These are phyloP conservation scores for Oopsacas minuta DNA, from an alignment of 37 sponge, comb jelly and placozoan species.

Conservation along the genomic window DNA sequence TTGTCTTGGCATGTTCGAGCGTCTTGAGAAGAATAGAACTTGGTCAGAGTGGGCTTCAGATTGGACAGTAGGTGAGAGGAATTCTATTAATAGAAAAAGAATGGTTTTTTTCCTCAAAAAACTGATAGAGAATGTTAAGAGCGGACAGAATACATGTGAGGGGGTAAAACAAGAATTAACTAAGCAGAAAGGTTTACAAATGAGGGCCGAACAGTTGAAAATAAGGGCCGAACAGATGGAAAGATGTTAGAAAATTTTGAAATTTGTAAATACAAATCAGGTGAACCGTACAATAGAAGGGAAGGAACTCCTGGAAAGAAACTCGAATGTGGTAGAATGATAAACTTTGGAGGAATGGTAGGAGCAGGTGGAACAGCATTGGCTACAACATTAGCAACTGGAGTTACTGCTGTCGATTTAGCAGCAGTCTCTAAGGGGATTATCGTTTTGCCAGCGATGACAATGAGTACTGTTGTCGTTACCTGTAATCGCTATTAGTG, in stretches of 20 bases:
- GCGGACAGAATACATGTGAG: not conserved
- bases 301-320: not conserved
- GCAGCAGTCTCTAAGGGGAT: not conserved
- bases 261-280: not conserved
- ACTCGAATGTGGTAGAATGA: not conserved
- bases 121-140: not conserved
- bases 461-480: too few species aligned
- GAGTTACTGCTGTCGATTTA: not conserved
- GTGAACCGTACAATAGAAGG: not conserved
- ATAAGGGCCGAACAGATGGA: not conserved
- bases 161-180: too few species aligned
- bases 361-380: not conserved
- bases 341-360: not conserved
- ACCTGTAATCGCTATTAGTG: too few species aligned
- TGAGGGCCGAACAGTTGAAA: not conserved
- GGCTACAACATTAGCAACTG: not conserved
- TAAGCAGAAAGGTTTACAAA: too few species aligned
- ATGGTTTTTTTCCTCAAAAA: not conserved
- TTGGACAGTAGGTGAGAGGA: not conserved
- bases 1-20: not conserved
- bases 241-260: not conserved
- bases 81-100: not conserved
- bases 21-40: not conserved
- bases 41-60: not conserved
- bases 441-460: too few species aligned